Evolutionary conservation across 2,113 vertebrate genomes (phyloP), one percentile per base, ranked within the genome.

Genomic region (Irena cyanogastra): DNA sequence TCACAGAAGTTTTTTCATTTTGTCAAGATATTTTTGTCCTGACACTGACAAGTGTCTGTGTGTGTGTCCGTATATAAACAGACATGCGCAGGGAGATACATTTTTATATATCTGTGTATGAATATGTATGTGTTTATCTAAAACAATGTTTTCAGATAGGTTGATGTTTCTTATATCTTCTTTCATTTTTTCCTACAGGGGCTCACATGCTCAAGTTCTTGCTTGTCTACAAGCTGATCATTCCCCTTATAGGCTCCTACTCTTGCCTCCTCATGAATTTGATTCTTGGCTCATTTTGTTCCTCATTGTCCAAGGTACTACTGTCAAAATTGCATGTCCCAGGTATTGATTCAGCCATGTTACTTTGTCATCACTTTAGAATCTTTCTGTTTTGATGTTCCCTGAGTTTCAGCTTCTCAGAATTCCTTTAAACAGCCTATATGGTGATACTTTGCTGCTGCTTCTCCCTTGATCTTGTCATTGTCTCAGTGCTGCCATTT

Each of bases 51-150:
- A 60, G 2, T 42, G 11, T 69, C 6, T 68, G 1, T 35, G 1
- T 65, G 6, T 39, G 6, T 50, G 5, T n/a, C 3, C 60, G 3
- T 59, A 6, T 31, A 23, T 31, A 21, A 20, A 15, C 2, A 50
- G 5, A 7, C 6, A 10, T 4, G 33, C 0, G 0, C 7, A 56
- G 27, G 30, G 20, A 33, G 27, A 18, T 76, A 4, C 14, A 64
- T 72, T 69, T 60, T 66, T 59, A 24, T 65, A 15, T 39, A 6
- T 7, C 6, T 53, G 5, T 22, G 8, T 57, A 3, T 60, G 23
- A 60, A 6, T 47, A 30, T 28, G 17, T 17, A 24, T 13, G 15
- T 18, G 45, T 31, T 89, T 75, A 4, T 35, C n/a, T 70, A 37
- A 89, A 81, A n/a, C 21, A 84, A 2, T n/a, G 3, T 14, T 77